Evolutionary conservation across 2,113 vertebrate species (phyloP).

Genomic region (Brachyhypopomus occidentalis): DNA sequence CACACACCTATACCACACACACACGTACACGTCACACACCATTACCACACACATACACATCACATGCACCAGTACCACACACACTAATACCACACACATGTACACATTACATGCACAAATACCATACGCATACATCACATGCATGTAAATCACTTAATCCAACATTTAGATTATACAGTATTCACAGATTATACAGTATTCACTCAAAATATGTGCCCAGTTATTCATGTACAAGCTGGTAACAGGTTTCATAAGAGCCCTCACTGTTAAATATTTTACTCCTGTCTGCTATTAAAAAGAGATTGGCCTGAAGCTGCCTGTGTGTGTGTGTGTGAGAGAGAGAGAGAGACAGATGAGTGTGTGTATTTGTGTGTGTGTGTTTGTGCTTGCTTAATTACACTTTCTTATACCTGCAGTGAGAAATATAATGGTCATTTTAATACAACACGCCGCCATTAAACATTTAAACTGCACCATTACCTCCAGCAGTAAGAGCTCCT

Average conservation of each 20-base stretch:
- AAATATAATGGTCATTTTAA: conserved; percentile 44
- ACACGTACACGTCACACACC: too few relatives aligned
- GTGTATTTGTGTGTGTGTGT: conserved; percentile 8
- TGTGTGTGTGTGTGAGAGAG: not conserved
- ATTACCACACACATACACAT: too few relatives aligned
- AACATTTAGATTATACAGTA: not conserved
- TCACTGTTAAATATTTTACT: conserved; percentile 6
- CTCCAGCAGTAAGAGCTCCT: conserved; percentile 20
- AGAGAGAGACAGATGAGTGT: conserved; percentile 20
- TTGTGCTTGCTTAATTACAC: conserved; percentile 38
- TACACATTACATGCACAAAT: too few relatives aligned
- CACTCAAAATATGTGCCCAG: not conserved
- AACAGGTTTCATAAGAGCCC: not conserved
- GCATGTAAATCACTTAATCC: not conserved
- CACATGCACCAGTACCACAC: too few relatives aligned
- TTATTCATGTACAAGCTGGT: not conserved
- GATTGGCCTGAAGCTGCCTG: conserved; percentile 11
- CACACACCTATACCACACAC: too few relatives aligned
- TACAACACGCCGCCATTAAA: conserved; percentile 45
- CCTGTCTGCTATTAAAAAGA: conserved; percentile 14
- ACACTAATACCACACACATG: too few relatives aligned
- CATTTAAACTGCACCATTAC: conserved; percentile 49
- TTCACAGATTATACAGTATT: not conserved
- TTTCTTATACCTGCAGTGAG: conserved; percentile 5
- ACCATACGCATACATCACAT: too few relatives aligned